A percentile compares a stretch with the other conserved stretches of the same genome.
These are phyloP conservation scores for Vulpes vulpes DNA, from an alignment of 2,113 vertebrate genomes.

Conservation along the genomic window DNA sequence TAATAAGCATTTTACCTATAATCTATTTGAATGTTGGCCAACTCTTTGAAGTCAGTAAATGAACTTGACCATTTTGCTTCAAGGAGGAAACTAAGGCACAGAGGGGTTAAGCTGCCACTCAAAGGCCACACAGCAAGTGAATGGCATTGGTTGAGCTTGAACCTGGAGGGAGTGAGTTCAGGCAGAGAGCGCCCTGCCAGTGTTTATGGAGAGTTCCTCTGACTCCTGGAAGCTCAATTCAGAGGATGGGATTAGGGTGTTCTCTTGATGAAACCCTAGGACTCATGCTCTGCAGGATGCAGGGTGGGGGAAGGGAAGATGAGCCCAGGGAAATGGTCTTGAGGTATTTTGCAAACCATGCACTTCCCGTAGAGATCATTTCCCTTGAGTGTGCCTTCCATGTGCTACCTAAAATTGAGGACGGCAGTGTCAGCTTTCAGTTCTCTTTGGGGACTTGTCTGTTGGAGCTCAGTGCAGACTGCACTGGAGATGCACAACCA, in stretches of 20 bases:
- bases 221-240: not conserved
- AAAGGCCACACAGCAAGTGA: not conserved
- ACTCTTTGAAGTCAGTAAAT: not conserved
- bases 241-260: not conserved
- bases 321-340: not conserved
- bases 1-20: not conserved
- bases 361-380: not conserved
- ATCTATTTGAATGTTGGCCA: not conserved
- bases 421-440: not conserved
- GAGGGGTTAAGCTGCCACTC: not conserved
- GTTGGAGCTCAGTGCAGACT: not conserved
- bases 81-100: not conserved
- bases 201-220: not conserved
- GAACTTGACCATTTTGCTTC: not conserved
- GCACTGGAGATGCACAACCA: rapidly evolving
- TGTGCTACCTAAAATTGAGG: not conserved
- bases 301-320: rapidly evolving
- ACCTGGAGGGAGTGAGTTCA: not conserved
- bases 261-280: not conserved
- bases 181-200: not conserved
- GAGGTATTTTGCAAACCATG: not conserved
- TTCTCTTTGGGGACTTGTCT: not conserved
- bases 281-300: rapidly evolving
- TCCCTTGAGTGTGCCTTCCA: not conserved
- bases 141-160: not conserved